phyloP scores from a whole-genome alignment of 1,140 invertebrate genomes.

The Venturia canescens region DNA sequence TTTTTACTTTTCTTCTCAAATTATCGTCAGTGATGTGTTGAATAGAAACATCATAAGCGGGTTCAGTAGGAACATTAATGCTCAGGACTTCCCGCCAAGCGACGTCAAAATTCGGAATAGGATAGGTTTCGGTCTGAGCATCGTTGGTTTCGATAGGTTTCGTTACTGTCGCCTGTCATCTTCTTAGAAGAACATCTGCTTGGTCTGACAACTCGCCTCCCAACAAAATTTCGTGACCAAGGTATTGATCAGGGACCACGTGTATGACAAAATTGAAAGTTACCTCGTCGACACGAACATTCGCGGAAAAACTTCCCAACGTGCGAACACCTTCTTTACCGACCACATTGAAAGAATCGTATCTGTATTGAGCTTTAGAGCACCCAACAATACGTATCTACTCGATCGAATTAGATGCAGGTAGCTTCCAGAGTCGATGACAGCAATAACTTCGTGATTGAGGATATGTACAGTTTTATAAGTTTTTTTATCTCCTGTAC shows the following conservation, averaged over 20 bases:
- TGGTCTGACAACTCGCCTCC: too few species aligned
- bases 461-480: slow-evolving; percentile 42
- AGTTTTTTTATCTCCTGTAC: slow-evolving; percentile 7
- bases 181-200: too few species aligned
- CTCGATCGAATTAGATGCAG: slow-evolving; percentile 41
- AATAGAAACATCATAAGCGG: too few species aligned
- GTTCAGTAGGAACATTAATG: too few species aligned
- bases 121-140: too few species aligned
- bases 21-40: too few species aligned
- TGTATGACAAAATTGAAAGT: slow-evolving; percentile 28
- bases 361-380: slow-evolving; percentile 18
- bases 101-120: too few species aligned
- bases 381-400: slow-evolving; percentile 34
- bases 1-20: too few species aligned
- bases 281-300: slow-evolving; percentile 29
- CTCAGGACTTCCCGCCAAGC: too few species aligned
- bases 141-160: too few species aligned
- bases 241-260: background rate
- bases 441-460: slow-evolving; percentile 30
- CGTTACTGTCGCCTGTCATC: too few species aligned
- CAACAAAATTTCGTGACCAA: too few species aligned
- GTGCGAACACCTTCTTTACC: background rate
- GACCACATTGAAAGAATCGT: slow-evolving; percentile 27
- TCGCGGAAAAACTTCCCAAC: slow-evolving; percentile 24
- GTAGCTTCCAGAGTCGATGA: slow-evolving; percentile 49